Evolutionary conservation across 2,113 vertebrate species (phyloP).

Genomic region (Mugil cephalus): DNA sequence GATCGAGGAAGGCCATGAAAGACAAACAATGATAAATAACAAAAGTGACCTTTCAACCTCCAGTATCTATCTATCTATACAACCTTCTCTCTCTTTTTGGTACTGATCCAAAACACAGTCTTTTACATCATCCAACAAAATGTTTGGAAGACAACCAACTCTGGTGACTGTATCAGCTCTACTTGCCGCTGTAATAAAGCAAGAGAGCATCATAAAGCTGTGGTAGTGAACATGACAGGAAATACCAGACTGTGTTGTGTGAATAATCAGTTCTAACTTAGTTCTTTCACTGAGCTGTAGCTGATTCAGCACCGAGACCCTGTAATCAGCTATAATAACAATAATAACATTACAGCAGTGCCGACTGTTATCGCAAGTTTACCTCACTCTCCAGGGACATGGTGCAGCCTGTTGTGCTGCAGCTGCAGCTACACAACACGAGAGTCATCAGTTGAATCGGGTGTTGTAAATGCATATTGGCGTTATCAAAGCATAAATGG

Average conservation of each 20-base stretch:
- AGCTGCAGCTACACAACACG: constrained; percentile 28
- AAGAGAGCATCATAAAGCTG: not conserved
- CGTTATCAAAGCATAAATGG: constrained; percentile 21
- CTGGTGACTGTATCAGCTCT: too few relatives aligned
- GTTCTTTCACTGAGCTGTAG: constrained; percentile 21
- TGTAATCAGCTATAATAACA: constrained; percentile 57
- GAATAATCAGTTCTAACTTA: constrained; percentile 33
- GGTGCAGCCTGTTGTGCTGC: constrained; percentile 34
- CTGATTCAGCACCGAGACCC: constrained; percentile 60
- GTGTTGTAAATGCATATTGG: constrained; percentile 18
- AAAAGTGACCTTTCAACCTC: constrained; percentile 8
- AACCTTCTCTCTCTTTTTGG: too few relatives aligned
- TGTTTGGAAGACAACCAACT: too few relatives aligned
- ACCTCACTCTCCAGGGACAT: constrained; percentile 30
- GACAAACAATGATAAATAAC: constrained; percentile 20
- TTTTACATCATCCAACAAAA: too few relatives aligned
- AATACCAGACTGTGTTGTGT: not conserved
- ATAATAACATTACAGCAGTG: constrained; percentile 46
- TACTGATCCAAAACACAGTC: too few relatives aligned
- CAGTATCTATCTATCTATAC: not conserved
- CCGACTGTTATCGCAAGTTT: constrained; percentile 49
- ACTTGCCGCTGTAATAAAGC: too few relatives aligned
- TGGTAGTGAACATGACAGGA: not conserved
- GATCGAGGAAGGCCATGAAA: not conserved
- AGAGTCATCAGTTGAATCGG: constrained; percentile 3